These are phyloP conservation scores for Lophotis ruficrista DNA, from an alignment of 2,113 vertebrate genomes.

Conservation along the genomic window DNA sequence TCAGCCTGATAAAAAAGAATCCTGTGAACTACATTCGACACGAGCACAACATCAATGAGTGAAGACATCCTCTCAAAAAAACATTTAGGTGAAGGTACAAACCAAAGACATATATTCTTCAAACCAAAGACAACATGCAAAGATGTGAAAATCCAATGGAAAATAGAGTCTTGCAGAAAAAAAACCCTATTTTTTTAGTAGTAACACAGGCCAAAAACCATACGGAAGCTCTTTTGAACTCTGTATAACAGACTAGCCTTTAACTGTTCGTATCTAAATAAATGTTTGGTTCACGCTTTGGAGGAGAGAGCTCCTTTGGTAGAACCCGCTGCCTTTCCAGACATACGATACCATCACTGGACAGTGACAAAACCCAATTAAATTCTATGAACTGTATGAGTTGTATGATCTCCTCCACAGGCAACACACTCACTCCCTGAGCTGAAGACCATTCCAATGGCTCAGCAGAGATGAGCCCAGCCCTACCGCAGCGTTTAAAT, in stretches of 20 bases:
- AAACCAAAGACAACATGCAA: neutral
- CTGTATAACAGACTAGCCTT: neutral
- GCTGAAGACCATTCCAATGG: neutral
- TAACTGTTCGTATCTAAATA: neutral
- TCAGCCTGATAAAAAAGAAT: neutral
- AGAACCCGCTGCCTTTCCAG: neutral
- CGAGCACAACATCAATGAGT: neutral
- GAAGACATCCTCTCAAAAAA: neutral
- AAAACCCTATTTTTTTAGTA: accelerated
- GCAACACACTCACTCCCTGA: neutral
- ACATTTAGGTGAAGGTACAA: neutral
- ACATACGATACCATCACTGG: neutral
- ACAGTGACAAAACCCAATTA: neutral
- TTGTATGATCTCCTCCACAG: neutral
- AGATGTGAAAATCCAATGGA: neutral
- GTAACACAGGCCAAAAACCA: neutral
- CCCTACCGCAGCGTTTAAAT: neutral
- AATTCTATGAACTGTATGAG: neutral
- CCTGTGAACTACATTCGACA: neutral
- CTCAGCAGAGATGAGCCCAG: neutral
- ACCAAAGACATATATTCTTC: neutral
- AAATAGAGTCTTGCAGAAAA: neutral
- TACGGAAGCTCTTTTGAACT: neutral
- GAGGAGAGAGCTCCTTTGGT: neutral
- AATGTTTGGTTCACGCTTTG: neutral